These are phyloP conservation scores for Loriculus beryllinus DNA, from an alignment of 2,797 vertebrate species.

Conservation along the genomic window DNA sequence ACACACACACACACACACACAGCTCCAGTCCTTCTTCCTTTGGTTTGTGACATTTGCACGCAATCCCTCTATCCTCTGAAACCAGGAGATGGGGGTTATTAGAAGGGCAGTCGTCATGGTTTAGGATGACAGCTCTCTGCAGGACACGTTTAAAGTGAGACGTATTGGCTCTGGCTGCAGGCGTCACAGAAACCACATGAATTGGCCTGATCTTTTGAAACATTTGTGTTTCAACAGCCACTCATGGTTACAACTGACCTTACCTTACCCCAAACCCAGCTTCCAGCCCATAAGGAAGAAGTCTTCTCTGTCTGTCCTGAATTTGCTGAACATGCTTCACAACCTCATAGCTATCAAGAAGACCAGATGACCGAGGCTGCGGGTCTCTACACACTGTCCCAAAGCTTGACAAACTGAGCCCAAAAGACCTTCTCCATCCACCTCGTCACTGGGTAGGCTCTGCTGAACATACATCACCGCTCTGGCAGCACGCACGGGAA, in stretches of 20 bases:
- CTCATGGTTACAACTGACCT: background rate
- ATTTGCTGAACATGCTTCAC: background rate
- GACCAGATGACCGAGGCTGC: fast-evolving
- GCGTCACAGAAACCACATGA: background rate
- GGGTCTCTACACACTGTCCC: background rate
- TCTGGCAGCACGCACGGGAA: background rate
- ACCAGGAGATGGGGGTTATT: background rate
- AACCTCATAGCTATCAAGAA: fast-evolving
- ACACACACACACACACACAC: background rate
- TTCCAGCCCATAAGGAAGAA: background rate
- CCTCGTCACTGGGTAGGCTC: fast-evolving
- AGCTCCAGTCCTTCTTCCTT: background rate
- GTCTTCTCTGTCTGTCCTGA: background rate
- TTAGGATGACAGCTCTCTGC: background rate
- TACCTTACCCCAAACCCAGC: background rate
- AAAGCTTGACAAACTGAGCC: fast-evolving
- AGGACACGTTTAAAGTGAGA: background rate
- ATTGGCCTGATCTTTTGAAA: background rate
- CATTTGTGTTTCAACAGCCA: constrained; percentile 5
- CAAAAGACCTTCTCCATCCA: background rate
- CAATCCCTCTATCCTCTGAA: background rate
- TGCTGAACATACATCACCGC: background rate
- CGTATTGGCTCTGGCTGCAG: background rate
- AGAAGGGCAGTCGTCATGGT: background rate
- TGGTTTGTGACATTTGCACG: background rate